A percentile compares a stretch with the other conserved stretches of the same genome.
phyloP scores from a whole-genome alignment of 2,797 vertebrate species.

The Xenops minutus region DNA sequence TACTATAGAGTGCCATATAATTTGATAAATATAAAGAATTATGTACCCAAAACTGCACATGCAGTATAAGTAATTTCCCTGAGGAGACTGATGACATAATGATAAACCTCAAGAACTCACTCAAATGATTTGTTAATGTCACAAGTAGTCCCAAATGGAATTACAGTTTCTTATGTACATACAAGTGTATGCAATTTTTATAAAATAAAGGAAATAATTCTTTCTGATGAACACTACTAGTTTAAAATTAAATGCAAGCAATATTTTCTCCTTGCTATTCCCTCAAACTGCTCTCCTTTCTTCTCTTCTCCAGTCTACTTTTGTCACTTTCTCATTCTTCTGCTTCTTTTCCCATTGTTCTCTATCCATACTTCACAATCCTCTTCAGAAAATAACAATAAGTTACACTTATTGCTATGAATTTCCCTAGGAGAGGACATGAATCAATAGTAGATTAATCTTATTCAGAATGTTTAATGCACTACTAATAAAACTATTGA shows the following conservation, averaged over 20 bases:
- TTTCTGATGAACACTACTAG: background rate
- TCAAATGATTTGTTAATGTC: constrained; percentile 55
- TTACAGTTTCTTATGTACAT: constrained; percentile 4
- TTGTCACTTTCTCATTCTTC: background rate
- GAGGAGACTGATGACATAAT: constrained; percentile 28
- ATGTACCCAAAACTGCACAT: background rate
- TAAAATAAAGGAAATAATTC: constrained; percentile 11
- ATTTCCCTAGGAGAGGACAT: background rate
- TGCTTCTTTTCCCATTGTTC: background rate
- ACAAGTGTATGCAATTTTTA: constrained; percentile 23
- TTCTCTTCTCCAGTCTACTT: background rate
- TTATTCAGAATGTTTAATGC: background rate
- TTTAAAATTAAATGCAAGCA: constrained; percentile 37
- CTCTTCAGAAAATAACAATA: background rate
- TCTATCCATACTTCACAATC: background rate
- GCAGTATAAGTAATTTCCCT: constrained; percentile 53
- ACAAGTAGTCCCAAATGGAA: constrained; percentile 36
- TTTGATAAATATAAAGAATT: constrained; percentile 64
- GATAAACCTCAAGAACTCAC: constrained; percentile 32
- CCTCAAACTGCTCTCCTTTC: background rate
- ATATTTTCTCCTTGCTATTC: constrained; percentile 1
- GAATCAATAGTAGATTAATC: background rate
- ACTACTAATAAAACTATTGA: background rate
- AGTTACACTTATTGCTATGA: background rate
- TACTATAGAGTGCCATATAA: constrained; percentile 25